Percentiles rank a stretch among this genome's conserved stretches.
Conservation (phyloP, 1,140 invertebrate genomes). For the Eciton burchellii region DNA sequence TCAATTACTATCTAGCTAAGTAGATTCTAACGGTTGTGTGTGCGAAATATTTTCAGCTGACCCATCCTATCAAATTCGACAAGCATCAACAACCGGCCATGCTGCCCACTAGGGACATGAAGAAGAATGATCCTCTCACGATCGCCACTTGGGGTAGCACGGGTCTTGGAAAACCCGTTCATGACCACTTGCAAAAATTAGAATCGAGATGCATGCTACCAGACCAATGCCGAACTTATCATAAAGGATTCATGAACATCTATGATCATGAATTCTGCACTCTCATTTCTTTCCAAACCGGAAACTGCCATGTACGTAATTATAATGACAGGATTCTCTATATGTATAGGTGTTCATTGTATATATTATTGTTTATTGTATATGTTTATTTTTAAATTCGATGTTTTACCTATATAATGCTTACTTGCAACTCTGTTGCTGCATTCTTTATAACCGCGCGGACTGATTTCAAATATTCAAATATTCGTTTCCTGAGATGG, state of each 20-base stretch:
- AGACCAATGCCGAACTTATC: background rate
- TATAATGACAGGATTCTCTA: background rate
- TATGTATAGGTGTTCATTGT: background rate
- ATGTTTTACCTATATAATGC: background rate
- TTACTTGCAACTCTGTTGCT: background rate
- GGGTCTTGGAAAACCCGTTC: background rate
- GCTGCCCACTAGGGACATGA: background rate
- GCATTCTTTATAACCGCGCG: background rate
- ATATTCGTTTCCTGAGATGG: background rate
- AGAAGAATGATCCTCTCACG: background rate
- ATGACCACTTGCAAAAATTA: conserved; percentile 38
- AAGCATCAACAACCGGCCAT: background rate
- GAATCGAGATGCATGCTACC: background rate
- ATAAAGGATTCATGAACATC: background rate
- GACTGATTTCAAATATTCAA: background rate
- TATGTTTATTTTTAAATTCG: background rate
- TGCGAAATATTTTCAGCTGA: conserved; percentile 28
- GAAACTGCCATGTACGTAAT: conserved; percentile 37
- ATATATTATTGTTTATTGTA: background rate
- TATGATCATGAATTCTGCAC: background rate
- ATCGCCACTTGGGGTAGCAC: conserved; percentile 35
- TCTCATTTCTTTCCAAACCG: background rate
- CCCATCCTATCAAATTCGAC: background rate
- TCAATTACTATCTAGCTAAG: background rate
- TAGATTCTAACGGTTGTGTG: background rate